Conservation (phyloP, 2,113 vertebrate genomes). For the Lepisosteus osseus region DNA sequence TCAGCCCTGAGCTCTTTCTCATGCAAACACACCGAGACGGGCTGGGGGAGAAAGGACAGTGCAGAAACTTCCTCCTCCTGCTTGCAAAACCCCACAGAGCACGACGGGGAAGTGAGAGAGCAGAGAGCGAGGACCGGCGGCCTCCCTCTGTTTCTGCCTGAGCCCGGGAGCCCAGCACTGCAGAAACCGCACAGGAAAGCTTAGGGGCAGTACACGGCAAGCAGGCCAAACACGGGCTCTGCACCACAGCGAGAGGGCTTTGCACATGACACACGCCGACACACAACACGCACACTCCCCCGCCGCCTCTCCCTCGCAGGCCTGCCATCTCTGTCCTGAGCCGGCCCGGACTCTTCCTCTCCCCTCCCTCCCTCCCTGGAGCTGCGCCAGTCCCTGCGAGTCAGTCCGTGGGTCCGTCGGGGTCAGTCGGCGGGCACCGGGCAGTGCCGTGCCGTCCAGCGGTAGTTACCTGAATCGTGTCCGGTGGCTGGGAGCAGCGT, state of each 20-base stretch:
- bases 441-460: neutral
- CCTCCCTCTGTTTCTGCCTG: too few relatives aligned
- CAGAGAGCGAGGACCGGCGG: too few relatives aligned
- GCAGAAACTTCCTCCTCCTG: neutral
- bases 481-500: conserved; percentile 55
- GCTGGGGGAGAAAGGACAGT: conserved; percentile 17
- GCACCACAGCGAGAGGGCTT: conserved; percentile 21
- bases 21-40: conserved; percentile 20
- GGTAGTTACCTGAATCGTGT: conserved; percentile 75
- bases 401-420: neutral
- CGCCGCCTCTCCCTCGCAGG: neutral
- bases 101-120: too few relatives aligned
- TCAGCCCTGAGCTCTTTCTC: conserved; percentile 24
- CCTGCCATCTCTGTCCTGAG: too few relatives aligned
- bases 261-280: conserved; percentile 1
- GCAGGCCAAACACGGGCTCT: conserved; percentile 64
- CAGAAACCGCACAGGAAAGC: neutral
- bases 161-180: neutral
- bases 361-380: neutral
- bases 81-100: too few relatives aligned
- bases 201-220: conserved; percentile 57
- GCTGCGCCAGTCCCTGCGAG: neutral
- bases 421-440: neutral
- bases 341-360: too few relatives aligned
- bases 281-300: neutral